phyloP scores from a whole-genome alignment of 2,888 invertebrate genomes.

The Philonicus albiceps region DNA sequence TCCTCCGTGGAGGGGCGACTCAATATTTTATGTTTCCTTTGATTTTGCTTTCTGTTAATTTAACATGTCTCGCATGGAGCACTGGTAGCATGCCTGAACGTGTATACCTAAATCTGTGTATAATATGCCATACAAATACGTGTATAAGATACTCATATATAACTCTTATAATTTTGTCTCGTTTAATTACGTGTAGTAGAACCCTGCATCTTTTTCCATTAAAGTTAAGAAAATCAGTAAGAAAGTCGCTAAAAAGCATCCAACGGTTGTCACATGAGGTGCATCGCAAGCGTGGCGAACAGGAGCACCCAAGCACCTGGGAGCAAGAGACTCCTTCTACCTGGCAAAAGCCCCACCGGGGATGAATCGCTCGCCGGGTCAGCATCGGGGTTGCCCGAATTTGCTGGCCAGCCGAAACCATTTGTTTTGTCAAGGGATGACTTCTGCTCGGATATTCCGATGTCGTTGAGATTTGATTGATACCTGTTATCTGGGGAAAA shows the following conservation, averaged over 20 bases:
- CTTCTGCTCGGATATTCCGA: constrained; percentile 81
- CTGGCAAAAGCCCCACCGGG: neutral
- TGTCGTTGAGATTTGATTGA: constrained; percentile 78
- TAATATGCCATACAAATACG: constrained; percentile 30
- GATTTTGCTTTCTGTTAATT: neutral
- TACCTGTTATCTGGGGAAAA: constrained; percentile 72
- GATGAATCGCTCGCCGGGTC: neutral
- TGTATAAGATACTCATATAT: constrained; percentile 33
- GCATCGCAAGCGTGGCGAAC: neutral
- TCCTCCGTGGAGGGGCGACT: neutral
- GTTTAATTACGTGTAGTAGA: constrained; percentile 24
- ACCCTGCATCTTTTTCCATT: constrained; percentile 36
- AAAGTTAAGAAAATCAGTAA: constrained; percentile 23
- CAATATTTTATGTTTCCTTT: neutral
- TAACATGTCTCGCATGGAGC: neutral
- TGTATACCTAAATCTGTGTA: constrained; percentile 28
- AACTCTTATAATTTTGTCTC: constrained; percentile 20
- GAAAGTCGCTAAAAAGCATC: neutral
- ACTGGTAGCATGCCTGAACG: neutral
- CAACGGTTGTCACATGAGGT: neutral
- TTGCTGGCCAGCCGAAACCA: constrained; percentile 52
- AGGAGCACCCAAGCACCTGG: neutral
- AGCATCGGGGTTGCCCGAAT: constrained; percentile 49
- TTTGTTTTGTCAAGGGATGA: constrained; percentile 60
- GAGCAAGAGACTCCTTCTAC: neutral